Conservation (phyloP, 2,888 invertebrate genomes). For the Sesamia inferens region DNA sequence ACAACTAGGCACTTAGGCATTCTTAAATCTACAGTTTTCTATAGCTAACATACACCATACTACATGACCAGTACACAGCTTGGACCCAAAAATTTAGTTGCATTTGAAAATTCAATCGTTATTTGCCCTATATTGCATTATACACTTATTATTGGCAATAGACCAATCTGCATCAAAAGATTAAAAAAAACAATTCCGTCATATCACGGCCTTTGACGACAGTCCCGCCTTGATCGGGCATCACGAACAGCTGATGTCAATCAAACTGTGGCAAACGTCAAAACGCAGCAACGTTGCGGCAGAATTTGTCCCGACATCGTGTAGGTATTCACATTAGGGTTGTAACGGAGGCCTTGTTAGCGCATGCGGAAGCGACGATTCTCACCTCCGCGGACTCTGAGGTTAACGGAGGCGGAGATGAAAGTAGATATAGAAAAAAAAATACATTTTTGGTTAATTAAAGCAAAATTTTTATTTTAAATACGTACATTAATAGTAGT, state of each 20-base stretch:
- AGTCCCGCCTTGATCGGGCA: neutral
- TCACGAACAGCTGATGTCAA: constrained; percentile 9
- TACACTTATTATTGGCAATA: constrained; percentile 3
- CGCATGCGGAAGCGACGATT: too few relatives aligned
- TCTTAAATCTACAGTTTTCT: neutral
- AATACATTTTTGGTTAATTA: too few relatives aligned
- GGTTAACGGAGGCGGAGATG: too few relatives aligned
- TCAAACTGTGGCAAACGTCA: constrained; percentile 10
- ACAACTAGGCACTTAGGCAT: neutral
- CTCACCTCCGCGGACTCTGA: too few relatives aligned
- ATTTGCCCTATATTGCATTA: neutral
- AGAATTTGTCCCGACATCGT: neutral
- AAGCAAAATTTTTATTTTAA: too few relatives aligned
- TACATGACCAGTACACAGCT: too few relatives aligned
- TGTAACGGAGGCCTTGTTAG: too few relatives aligned
- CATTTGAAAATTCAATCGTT: neutral
- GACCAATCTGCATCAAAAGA: neutral
- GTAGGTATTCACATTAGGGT: neutral
- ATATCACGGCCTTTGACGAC: constrained; percentile 1
- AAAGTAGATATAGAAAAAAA: too few relatives aligned
- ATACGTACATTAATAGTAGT: too few relatives aligned
- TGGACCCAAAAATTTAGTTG: too few relatives aligned
- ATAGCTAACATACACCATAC: neutral
- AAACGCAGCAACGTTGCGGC: neutral
- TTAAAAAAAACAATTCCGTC: neutral